Conservation (phyloP, 1,140 invertebrate species). For the Acromyrmex echinatior region DNA sequence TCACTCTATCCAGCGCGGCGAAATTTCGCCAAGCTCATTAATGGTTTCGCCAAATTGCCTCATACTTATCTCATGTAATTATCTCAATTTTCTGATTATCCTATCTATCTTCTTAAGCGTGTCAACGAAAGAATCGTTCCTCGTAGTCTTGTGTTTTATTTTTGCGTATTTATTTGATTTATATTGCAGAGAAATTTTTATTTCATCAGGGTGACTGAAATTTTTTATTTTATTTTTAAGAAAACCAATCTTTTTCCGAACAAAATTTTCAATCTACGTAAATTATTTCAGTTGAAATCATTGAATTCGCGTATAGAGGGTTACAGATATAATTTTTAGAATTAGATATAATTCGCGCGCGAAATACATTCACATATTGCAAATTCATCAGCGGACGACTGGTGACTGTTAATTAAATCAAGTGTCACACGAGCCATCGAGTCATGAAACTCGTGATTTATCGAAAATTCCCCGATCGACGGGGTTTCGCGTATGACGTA, state of each 20-base stretch:
- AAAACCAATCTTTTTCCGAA: not conserved
- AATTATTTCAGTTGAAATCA: not conserved
- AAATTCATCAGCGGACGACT: slow-evolving; percentile 37
- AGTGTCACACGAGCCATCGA: slow-evolving; percentile 28
- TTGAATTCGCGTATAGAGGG: not conserved
- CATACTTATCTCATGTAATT: not conserved
- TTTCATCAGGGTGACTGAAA: not conserved
- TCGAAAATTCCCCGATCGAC: slow-evolving; percentile 33
- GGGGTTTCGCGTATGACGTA: slow-evolving; percentile 1
- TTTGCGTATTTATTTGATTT: not conserved
- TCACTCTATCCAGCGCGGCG: slow-evolving; percentile 8
- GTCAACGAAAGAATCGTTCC: not conserved
- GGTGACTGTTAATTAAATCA: not conserved
- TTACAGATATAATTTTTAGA: not conserved
- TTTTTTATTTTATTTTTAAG: not conserved
- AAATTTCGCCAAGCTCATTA: slow-evolving; percentile 20
- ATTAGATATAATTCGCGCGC: not conserved
- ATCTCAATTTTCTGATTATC: slow-evolving; percentile 13
- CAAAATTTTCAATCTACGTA: not conserved
- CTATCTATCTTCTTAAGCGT: slow-evolving; percentile 7
- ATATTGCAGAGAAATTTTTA: not conserved
- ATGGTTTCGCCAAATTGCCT: not conserved
- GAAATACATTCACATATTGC: not conserved
- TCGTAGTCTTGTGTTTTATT: not conserved
- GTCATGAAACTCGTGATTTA: slow-evolving; percentile 10